Conservation (phyloP, 1,140 invertebrate genomes). For the Hylyphantes graminicola region DNA sequence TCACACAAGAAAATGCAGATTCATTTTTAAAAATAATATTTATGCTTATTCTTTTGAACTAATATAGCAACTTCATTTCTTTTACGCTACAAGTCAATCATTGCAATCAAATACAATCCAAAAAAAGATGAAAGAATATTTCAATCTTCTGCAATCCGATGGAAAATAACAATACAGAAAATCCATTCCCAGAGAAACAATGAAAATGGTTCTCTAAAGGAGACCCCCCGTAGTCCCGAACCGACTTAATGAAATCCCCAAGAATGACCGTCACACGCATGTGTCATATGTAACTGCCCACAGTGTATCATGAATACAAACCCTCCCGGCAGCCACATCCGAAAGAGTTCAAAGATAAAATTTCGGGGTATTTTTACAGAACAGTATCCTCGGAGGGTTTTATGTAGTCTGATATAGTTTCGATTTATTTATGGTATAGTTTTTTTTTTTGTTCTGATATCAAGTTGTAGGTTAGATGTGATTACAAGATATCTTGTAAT, state of each 20-base stretch:
- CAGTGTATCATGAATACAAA: slow-evolving; percentile 2
- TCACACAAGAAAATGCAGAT: no score
- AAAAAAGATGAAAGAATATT: background rate
- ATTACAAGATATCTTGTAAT: no score
- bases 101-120: background rate
- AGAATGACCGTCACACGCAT: slow-evolving; percentile 19
- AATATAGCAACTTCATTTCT: no score
- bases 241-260: slow-evolving; percentile 10
- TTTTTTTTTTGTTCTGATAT: no score
- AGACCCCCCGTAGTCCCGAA: background rate
- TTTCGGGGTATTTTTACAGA: no score
- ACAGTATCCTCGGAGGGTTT: no score
- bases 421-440: no score
- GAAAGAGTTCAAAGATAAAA: background rate
- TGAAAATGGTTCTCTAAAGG: background rate
- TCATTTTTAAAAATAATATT: no score
- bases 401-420: no score
- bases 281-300: slow-evolving; percentile 4
- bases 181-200: no score
- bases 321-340: slow-evolving; percentile 6
- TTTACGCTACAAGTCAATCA: background rate
- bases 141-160: background rate
- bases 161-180: background rate
- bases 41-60: no score
- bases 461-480: no score